phyloP scores from a whole-genome alignment of 92 coral and sea anemone genomes.

The Anthopleura xanthogrammica region DNA sequence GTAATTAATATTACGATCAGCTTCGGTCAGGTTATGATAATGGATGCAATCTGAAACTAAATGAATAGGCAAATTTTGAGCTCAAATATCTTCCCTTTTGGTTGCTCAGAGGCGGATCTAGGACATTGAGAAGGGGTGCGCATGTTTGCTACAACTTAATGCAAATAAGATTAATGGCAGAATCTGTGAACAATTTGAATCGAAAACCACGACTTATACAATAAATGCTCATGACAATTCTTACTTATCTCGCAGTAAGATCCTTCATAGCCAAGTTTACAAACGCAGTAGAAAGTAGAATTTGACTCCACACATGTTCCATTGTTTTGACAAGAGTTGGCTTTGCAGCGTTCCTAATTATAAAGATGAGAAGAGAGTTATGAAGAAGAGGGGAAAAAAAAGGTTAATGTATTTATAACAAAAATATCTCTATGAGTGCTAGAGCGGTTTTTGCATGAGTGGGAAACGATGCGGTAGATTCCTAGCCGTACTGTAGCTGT shows the following conservation, averaged over 20 bases:
- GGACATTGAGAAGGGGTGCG: too few relatives aligned
- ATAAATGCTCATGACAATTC: not conserved
- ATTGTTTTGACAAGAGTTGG: slow-evolving; percentile 4
- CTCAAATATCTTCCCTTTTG: too few relatives aligned
- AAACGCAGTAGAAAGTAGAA: not conserved
- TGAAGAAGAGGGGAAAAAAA: too few relatives aligned
- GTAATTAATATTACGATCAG: slow-evolving; percentile 18
- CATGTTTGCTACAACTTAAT: too few relatives aligned
- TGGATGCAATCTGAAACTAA: slow-evolving; percentile 12
- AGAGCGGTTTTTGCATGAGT: too few relatives aligned
- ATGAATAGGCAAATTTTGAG: not conserved
- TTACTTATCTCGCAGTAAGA: not conserved
- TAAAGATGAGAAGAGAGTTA: not conserved
- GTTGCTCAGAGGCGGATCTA: too few relatives aligned
- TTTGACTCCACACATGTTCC: slow-evolving; percentile 4
- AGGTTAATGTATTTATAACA: too few relatives aligned
- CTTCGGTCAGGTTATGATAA: slow-evolving; percentile 20
- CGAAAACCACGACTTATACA: not conserved
- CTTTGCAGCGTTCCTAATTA: slow-evolving; percentile 7
- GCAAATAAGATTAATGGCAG: not conserved
- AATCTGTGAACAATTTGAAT: not conserved
- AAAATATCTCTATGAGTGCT: too few relatives aligned
- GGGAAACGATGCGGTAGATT: too few relatives aligned
- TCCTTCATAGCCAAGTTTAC: not conserved
- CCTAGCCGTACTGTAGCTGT: too few relatives aligned